A percentile compares a stretch with the other conserved stretches of the same genome.
These are phyloP conservation scores for Chaetodon auriga DNA, from an alignment of 2,113 vertebrate genomes.

Conservation along the genomic window DNA sequence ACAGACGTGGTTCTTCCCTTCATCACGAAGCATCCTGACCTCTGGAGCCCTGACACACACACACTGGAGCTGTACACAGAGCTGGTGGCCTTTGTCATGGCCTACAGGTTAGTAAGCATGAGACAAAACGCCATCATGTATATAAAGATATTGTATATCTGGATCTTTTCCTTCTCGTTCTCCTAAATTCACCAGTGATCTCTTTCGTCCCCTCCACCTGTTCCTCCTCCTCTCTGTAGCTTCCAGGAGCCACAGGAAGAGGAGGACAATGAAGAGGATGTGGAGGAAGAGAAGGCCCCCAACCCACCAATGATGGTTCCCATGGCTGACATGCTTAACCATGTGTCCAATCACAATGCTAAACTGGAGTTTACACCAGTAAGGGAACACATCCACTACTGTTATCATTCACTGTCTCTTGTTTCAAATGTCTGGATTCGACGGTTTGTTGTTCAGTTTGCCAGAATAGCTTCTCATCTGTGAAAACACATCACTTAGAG, in stretches of 20 bases:
- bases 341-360: conserved; percentile 91
- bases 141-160: neutral
- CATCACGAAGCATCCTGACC: conserved; percentile 84
- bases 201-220: neutral
- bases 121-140: neutral
- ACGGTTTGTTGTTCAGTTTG: neutral
- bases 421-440: too few relatives aligned
- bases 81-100: conserved; percentile 96
- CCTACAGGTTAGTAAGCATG: conserved; percentile 89
- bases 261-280: conserved; percentile 71
- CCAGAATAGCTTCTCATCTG: too few relatives aligned
- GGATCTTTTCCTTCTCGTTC: neutral
- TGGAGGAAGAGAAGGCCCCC: conserved; percentile 76
- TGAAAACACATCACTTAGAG: neutral
- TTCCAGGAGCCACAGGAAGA: conserved; percentile 94
- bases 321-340: conserved; percentile 95
- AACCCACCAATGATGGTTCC: conserved; percentile 96
- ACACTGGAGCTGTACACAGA: conserved; percentile 90
- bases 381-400: conserved; percentile 69
- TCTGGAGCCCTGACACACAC: conserved; percentile 87
- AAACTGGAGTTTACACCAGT: conserved; percentile 92
- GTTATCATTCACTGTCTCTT: too few relatives aligned
- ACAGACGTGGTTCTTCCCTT: conserved; percentile 91
- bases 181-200: neutral
- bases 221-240: conserved; percentile 71